These are phyloP conservation scores for Neodontobutis hainanensis DNA, from an alignment of 2,113 vertebrate genomes.

Conservation along the genomic window DNA sequence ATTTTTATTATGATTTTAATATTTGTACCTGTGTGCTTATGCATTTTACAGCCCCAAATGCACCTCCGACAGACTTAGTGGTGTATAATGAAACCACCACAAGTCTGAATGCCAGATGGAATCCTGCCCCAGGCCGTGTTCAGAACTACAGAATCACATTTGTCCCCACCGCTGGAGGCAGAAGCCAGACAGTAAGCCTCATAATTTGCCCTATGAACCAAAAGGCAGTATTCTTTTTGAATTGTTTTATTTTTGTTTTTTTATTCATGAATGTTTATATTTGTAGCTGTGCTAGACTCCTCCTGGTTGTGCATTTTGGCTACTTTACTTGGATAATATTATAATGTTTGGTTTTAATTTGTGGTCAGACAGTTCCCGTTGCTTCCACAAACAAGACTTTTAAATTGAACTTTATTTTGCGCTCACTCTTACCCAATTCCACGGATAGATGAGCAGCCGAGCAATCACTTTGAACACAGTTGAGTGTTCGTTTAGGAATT, in stretches of 20 bases:
- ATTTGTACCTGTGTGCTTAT: constrained; percentile 20
- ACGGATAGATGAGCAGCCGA: constrained; percentile 14
- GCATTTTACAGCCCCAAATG: constrained; percentile 79
- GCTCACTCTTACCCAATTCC: neutral
- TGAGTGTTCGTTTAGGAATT: neutral
- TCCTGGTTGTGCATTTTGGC: constrained; percentile 33
- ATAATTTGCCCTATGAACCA: neutral
- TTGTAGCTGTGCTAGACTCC: neutral
- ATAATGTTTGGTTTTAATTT: constrained; percentile 53
- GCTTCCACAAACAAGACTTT: constrained; percentile 21
- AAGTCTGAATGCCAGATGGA: constrained; percentile 92
- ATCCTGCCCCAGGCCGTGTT: constrained; percentile 88
- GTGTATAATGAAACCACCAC: constrained; percentile 94
- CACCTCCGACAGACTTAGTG: constrained; percentile 89
- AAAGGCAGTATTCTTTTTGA: neutral
- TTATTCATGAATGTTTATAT: neutral
- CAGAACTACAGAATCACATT: constrained; percentile 91
- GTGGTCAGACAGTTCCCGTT: constrained; percentile 41
- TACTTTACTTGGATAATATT: constrained; percentile 21
- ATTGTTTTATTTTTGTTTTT: too few species aligned
- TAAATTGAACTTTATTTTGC: constrained; percentile 4
- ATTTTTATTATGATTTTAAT: constrained; percentile 18
- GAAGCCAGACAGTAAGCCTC: constrained; percentile 82
- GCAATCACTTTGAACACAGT: constrained; percentile 3
- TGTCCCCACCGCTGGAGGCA: constrained; percentile 84